A percentile compares a stretch with the other conserved stretches of the same genome.
These are phyloP conservation scores for Nematopogon swammerdamellus DNA, from an alignment of 2,888 invertebrate species.

Conservation along the genomic window DNA sequence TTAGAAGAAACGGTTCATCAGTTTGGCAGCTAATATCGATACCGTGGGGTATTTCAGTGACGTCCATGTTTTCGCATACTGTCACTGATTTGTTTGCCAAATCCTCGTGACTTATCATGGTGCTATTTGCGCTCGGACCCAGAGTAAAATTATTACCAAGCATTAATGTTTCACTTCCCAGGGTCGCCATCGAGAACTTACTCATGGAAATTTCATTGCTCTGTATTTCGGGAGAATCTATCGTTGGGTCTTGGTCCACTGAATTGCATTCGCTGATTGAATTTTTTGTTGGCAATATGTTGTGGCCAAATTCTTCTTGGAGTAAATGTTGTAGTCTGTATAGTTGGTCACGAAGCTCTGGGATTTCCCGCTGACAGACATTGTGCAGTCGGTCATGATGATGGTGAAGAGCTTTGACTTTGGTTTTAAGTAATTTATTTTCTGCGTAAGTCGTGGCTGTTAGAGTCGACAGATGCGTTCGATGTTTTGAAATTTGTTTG, in stretches of 20 bases:
- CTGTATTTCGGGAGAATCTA: neutral
- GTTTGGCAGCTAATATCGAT: neutral
- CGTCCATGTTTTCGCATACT: neutral
- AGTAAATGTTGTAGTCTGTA: constrained; percentile 28
- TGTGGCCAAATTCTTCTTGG: constrained; percentile 20
- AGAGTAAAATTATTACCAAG: neutral
- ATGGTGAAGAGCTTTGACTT: constrained; percentile 38
- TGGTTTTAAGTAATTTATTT: constrained; percentile 36
- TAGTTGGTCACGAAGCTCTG: constrained; percentile 34
- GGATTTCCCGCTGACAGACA: constrained; percentile 40
- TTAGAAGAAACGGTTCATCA: neutral
- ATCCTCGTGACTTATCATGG: neutral
- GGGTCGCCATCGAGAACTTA: neutral
- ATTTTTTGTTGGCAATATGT: neutral
- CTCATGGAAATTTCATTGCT: neutral
- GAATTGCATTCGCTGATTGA: neutral
- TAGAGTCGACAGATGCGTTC: constrained; percentile 37
- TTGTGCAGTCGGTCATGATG: constrained; percentile 35
- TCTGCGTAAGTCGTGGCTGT: constrained; percentile 45
- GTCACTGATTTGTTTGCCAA: neutral
- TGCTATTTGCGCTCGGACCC: neutral
- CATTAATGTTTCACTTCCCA: neutral
- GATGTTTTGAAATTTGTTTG: constrained; percentile 36
- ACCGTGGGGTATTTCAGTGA: neutral
- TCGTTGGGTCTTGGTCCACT: too few relatives aligned